A percentile compares a stretch with the other conserved stretches of the same genome.
These are phyloP conservation scores for Alethe castanea DNA, from an alignment of 2,113 vertebrate species.

Conservation along the genomic window DNA sequence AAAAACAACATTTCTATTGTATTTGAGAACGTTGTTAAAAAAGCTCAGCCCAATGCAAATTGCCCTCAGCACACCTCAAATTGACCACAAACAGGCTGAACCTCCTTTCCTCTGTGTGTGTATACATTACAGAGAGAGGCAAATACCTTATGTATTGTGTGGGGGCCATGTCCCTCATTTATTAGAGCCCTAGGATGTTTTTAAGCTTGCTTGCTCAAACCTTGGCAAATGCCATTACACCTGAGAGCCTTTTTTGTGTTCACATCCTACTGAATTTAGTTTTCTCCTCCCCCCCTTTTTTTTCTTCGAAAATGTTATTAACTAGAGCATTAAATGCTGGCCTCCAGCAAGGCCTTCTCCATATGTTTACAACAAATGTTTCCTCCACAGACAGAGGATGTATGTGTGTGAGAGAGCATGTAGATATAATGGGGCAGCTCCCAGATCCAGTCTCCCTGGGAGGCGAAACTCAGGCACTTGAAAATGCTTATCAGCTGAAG, in stretches of 20 bases:
- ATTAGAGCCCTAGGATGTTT: not conserved
- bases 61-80: not conserved
- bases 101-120: not conserved
- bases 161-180: not conserved
- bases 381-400: not conserved
- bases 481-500: not conserved
- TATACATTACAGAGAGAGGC: not conserved
- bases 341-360: slow-evolving; percentile 71
- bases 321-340: slow-evolving; percentile 81
- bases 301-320: slow-evolving; percentile 59
- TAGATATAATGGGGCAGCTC: not conserved
- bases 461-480: not conserved
- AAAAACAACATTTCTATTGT: not conserved
- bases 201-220: not conserved
- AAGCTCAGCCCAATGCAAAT: not conserved
- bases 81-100: not conserved
- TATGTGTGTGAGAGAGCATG: not conserved
- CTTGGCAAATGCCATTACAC: slow-evolving; percentile 22
- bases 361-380: slow-evolving; percentile 72
- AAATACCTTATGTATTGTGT: not conserved
- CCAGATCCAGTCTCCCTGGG: not conserved
- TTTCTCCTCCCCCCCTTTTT: not conserved
- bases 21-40: not conserved
- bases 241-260: slow-evolving; percentile 10
- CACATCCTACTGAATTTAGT: slow-evolving; percentile 3